Conservation (phyloP, 1,140 invertebrate genomes). For the Drosophila sulfurigaster region DNA sequence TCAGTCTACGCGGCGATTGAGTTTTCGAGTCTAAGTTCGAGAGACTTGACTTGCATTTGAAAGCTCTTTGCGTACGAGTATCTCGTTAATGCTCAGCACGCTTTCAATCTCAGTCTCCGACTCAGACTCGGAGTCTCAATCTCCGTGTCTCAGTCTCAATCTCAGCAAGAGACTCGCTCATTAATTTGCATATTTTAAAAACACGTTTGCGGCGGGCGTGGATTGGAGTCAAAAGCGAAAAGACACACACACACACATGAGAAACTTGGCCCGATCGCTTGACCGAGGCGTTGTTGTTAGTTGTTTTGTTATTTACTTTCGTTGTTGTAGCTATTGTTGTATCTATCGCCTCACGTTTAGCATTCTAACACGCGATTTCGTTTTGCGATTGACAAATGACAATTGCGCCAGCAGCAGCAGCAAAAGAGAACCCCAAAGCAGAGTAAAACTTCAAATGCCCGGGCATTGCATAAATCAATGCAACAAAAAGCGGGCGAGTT, state of each 20-base stretch:
- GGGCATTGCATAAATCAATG: slow-evolving; percentile 41
- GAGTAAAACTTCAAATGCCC: slow-evolving; percentile 8
- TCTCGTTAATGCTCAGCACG: slow-evolving; percentile 58
- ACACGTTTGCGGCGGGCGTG: slow-evolving; percentile 55
- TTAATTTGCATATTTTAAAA: slow-evolving; percentile 74
- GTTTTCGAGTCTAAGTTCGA: slow-evolving; percentile 54
- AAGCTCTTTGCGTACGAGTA: slow-evolving; percentile 62
- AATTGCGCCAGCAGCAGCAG: slow-evolving; percentile 26
- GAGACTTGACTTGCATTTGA: slow-evolving; percentile 56
- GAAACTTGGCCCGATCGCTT: slow-evolving; percentile 46
- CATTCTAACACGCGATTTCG: slow-evolving; percentile 66
- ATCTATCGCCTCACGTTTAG: slow-evolving; percentile 42
- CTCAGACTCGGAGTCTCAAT: neutral
- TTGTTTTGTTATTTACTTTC: slow-evolving; percentile 13
- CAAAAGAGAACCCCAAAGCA: slow-evolving; percentile 3
- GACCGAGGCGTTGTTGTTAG: slow-evolving; percentile 39
- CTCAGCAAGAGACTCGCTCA: slow-evolving; percentile 44
- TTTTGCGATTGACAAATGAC: slow-evolving; percentile 36
- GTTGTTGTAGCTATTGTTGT: slow-evolving; percentile 18
- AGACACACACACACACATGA: slow-evolving; percentile 19
- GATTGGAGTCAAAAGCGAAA: slow-evolving; percentile 40
- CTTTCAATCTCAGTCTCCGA: slow-evolving; percentile 32
- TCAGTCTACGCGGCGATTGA: slow-evolving; percentile 53
- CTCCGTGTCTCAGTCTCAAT: slow-evolving; percentile 32
- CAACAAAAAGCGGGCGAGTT: slow-evolving; percentile 27